A percentile compares a stretch with the other conserved stretches of the same genome.
These are phyloP conservation scores for Acipenser transmontanus DNA, from an alignment of 2,797 vertebrate species.

Conservation along the genomic window DNA sequence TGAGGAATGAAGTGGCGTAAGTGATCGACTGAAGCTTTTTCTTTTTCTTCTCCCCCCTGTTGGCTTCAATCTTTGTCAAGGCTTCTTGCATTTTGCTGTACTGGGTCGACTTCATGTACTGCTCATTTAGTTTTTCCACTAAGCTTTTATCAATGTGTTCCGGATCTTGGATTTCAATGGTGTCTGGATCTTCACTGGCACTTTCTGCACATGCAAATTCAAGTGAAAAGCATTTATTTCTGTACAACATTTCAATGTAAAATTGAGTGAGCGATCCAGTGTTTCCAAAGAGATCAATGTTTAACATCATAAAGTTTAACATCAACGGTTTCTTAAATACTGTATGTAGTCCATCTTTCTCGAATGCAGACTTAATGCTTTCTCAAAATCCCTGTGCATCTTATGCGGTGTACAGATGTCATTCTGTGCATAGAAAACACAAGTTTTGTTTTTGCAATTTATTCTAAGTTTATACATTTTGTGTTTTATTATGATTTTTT, in stretches of 20 bases:
- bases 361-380: too few species aligned
- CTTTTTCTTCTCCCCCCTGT: slow-evolving; percentile 5
- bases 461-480: too few species aligned
- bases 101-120: slow-evolving; percentile 38
- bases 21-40: slow-evolving; percentile 37
- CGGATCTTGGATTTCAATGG: background rate
- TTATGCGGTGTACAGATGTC: too few species aligned
- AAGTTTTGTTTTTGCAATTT: too few species aligned
- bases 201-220: background rate
- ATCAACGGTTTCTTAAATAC: too few species aligned
- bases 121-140: slow-evolving; percentile 40
- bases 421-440: too few species aligned
- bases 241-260: background rate
- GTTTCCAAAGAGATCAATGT: too few species aligned
- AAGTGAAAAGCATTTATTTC: background rate
- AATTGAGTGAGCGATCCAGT: background rate
- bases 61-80: slow-evolving; percentile 28
- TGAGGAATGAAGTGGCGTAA: slow-evolving; percentile 45
- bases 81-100: slow-evolving; percentile 33
- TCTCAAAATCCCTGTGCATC: too few species aligned
- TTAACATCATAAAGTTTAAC: too few species aligned
- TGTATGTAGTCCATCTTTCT: too few species aligned
- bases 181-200: background rate
- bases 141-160: slow-evolving; percentile 16
- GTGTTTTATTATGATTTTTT: too few species aligned